Base-by-base conservation (phyloP, 1,140 invertebrate genomes). In the Heterodera carotae region DNA sequence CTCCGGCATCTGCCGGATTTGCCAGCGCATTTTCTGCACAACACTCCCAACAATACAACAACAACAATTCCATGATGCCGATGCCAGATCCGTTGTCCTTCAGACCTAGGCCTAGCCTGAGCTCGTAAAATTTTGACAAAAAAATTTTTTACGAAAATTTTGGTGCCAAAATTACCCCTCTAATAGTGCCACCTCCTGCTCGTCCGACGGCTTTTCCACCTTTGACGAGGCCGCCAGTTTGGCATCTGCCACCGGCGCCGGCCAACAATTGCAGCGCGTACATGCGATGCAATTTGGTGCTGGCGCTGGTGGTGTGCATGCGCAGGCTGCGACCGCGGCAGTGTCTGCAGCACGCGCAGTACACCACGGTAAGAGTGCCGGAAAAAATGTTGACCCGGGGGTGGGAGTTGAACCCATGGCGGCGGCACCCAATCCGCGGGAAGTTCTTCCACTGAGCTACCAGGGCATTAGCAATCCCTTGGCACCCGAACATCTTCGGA, bases 191-290 rank as follows among this genome's bases (percentile, higher is more conserved):
- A 56, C 48, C 15, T 56, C 62, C 62, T 66, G 29, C 62, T 31
- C 62, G 8, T 66, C 62, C 25, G 62, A 66, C 27, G 62, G 62
- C 29, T 66, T 66, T n/a, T 66, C 62, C 10, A 31, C 62, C 27
- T 66, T 66, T 34, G 62, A 66, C 25, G 62, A 66, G 6, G 62
- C 25, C 10, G 62, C 25, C 10, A 66, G 62, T 5, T 15, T 66
- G 29, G n/a, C 62, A 4, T 12, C 25, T n/a, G 29, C 25, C 27
- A 4, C 62, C 7, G 25, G 29, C 22, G 10, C 27, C 6, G 2
- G 27, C 1, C 3, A 31, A 6, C 62, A 43, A 43, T 43, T 66
- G 62, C 62, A 66, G 22, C 62, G 62, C 10, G 22, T 34, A 10
- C 27, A 34, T 29, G 62, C 62, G 12, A 22, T 66, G 12, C 29